phyloP scores from a whole-genome alignment of 2,797 vertebrate genomes.

The Megaceryle alcyon region DNA sequence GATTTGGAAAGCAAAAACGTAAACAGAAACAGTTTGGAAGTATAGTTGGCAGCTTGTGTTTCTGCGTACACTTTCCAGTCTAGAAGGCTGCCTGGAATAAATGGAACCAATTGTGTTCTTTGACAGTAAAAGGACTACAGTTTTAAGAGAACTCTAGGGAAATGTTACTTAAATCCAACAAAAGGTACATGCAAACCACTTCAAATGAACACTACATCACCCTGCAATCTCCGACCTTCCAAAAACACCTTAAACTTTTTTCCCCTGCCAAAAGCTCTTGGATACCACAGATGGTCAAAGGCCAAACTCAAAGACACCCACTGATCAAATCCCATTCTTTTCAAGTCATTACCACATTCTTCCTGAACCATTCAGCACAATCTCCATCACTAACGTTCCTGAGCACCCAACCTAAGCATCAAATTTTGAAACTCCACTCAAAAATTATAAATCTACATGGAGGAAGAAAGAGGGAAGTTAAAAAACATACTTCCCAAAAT shows the following conservation, averaged over 20 bases:
- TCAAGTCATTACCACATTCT: neutral
- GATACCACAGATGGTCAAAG: neutral
- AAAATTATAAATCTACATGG: neutral
- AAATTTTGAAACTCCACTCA: neutral
- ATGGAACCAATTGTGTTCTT: slow-evolving; percentile 59
- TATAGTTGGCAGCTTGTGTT: slow-evolving; percentile 59
- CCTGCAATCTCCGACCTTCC: neutral
- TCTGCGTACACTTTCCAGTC: slow-evolving; percentile 60
- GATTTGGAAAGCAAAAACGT: slow-evolving; percentile 60
- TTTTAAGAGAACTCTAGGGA: slow-evolving; percentile 23
- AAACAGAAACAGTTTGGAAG: slow-evolving; percentile 60
- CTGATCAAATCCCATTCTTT: neutral
- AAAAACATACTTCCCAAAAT: neutral
- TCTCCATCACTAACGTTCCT: neutral
- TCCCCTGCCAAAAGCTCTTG: neutral
- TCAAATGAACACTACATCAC: neutral
- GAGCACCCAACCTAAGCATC: neutral
- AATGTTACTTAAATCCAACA: neutral
- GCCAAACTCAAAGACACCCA: neutral
- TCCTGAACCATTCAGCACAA: neutral
- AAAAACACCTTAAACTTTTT: neutral
- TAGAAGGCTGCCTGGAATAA: slow-evolving; percentile 64
- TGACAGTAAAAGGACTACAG: slow-evolving; percentile 15
- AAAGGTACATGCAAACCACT: neutral
- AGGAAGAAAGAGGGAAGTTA: neutral